Conservation (phyloP, 2,888 invertebrate genomes). For the Cataglyphis cursor region DNA sequence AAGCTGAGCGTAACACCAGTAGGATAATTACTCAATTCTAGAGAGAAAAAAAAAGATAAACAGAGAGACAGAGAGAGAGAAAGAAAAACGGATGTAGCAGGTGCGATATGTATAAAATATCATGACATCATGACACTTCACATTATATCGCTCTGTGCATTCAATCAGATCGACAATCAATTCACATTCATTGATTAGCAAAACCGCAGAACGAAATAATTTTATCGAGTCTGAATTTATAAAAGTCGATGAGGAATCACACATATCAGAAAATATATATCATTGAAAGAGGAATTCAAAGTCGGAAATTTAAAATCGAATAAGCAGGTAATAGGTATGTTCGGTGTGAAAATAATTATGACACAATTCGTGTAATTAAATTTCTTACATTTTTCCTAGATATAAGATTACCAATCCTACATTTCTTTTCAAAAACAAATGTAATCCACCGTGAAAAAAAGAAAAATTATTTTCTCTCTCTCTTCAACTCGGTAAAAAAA, state of each 20-base stretch:
- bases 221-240: not conserved
- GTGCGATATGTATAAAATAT: constrained; percentile 50
- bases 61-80: not conserved
- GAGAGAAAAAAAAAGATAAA: not conserved
- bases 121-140: not conserved
- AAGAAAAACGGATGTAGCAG: not conserved
- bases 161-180: not conserved
- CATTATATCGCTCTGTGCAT: not conserved
- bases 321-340: not conserved
- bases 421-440: not conserved
- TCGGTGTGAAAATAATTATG: not conserved
- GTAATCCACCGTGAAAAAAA: not conserved
- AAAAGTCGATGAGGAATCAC: not conserved
- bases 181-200: not conserved
- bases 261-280: not conserved
- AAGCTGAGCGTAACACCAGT: not conserved
- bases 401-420: not conserved
- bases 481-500: not conserved
- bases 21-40: constrained; percentile 19
- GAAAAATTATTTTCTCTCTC: not conserved
- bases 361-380: not conserved
- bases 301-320: not conserved
- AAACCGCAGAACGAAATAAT: not conserved
- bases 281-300: constrained; percentile 4
- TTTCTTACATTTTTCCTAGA: not conserved